Conservation (phyloP, 2,888 invertebrate genomes). For the Drosophila ezoana region DNA sequence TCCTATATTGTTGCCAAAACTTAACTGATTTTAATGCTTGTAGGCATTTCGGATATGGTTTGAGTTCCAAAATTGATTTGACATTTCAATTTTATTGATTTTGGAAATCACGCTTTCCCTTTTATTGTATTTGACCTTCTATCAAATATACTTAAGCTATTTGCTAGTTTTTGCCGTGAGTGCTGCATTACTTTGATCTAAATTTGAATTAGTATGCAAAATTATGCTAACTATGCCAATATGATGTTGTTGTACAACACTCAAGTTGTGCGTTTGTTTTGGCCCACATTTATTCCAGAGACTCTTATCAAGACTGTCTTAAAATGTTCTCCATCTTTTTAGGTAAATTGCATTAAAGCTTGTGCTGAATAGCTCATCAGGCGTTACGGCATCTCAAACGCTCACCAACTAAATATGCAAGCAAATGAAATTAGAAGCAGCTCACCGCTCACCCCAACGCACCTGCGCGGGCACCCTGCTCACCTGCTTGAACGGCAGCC, state of each 20-base stretch:
- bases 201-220: neutral
- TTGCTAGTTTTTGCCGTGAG: too few relatives aligned
- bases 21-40: too few relatives aligned
- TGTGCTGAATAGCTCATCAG: constrained; percentile 47
- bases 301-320: constrained; percentile 14
- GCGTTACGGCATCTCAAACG: constrained; percentile 25
- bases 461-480: neutral
- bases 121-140: too few relatives aligned
- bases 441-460: constrained; percentile 5
- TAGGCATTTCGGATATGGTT: too few relatives aligned
- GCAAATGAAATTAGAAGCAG: constrained; percentile 65
- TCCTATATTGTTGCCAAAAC: too few relatives aligned
- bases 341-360: constrained; percentile 59
- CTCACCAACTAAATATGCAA: constrained; percentile 59
- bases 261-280: constrained; percentile 13
- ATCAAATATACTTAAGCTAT: too few relatives aligned
- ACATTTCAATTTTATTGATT: too few relatives aligned
- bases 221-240: neutral
- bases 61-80: too few relatives aligned
- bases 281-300: neutral
- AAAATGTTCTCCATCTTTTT: constrained; percentile 44
- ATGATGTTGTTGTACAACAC: neutral
- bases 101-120: too few relatives aligned
- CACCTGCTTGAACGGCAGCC: constrained; percentile 15
- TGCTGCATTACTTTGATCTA: too few relatives aligned